phyloP scores from a whole-genome alignment of 1,140 invertebrate genomes.

The Zaprionus kolodkinae region DNA sequence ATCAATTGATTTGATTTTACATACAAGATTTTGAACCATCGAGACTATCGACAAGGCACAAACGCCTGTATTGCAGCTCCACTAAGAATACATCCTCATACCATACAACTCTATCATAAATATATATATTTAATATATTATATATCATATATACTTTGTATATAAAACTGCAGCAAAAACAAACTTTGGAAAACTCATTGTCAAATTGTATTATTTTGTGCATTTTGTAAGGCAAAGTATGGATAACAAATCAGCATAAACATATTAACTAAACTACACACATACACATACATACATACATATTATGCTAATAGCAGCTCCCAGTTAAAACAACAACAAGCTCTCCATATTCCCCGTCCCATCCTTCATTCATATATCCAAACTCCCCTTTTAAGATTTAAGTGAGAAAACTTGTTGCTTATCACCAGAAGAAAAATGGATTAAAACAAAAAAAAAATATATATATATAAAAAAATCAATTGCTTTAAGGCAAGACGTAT shows the following conservation, averaged over 20 bases:
- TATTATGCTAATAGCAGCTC: slow-evolving; percentile 44
- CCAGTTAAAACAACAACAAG: slow-evolving; percentile 36
- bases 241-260: slow-evolving; percentile 33
- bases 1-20: neutral
- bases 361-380: neutral
- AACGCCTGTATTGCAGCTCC: slow-evolving; percentile 16
- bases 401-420: slow-evolving; percentile 39
- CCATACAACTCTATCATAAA: slow-evolving; percentile 49
- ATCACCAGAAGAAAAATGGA: slow-evolving; percentile 11
- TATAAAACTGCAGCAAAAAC: slow-evolving; percentile 64
- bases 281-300: slow-evolving; percentile 28
- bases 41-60: neutral
- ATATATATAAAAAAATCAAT: slow-evolving; percentile 6
- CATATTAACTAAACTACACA: slow-evolving; percentile 38
- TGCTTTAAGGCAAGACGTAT: slow-evolving; percentile 30
- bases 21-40: neutral
- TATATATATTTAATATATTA: slow-evolving; percentile 49
- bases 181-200: slow-evolving; percentile 54
- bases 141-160: slow-evolving; percentile 71
- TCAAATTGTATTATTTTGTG: slow-evolving; percentile 77
- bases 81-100: slow-evolving; percentile 62
- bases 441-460: neutral
- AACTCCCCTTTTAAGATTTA: slow-evolving; percentile 18
- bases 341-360: neutral
- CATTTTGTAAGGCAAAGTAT: slow-evolving; percentile 69